Base-by-base conservation (phyloP, 37 sponge, comb jelly and placozoan species). In the Tethya wilhelma region DNA sequence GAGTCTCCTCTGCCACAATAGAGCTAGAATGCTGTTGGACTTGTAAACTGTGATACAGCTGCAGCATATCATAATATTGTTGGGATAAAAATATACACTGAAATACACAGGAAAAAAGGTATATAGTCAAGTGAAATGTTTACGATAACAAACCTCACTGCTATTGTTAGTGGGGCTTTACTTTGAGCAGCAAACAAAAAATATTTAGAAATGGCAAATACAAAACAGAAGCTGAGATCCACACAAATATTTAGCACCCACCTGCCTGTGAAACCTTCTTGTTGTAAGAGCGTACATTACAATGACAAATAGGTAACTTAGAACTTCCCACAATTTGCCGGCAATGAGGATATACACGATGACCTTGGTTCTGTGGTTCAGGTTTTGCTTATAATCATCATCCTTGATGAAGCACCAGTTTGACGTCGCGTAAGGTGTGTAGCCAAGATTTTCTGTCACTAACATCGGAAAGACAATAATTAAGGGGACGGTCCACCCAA, bases 301-400 rank as follows among this genome's bases (percentile, higher is more conserved):
- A 2, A 65, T 28, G 1, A 76, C 83, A 41, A 69, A 32, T 0
- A 75, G 5, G 78, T 88, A 88, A 25, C 76, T 75, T 11, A 76
- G 55, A 0, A 88, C 32, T 39, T 82, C 89, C 78, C 83, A 88
- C 0, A 76, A 64, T 67, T 88, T 82, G 14, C 89, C 89, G 40
- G 70, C 80, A 25, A 82, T 73, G 6, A 82, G 44, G 36, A 88
- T 56, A 23, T 69, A 9, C 0, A 67, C 36, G 40, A 75, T 69
- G 42, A 25, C 23, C 28, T 30, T 26, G 8, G 7, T 17, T 36
- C 67, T 33, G 22, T 6, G 20, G 22, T 23, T n/a, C 7, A 12
- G 9, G 28, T 60, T 14, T 25, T 23, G 20, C 12, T 17, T 17
- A 37, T 36, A 20, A 37, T 37, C 4, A 4, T 12, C 34, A 22